Evolutionary conservation across 2,888 invertebrate genomes (phyloP).

Genomic region (Lapara coniferarum): DNA sequence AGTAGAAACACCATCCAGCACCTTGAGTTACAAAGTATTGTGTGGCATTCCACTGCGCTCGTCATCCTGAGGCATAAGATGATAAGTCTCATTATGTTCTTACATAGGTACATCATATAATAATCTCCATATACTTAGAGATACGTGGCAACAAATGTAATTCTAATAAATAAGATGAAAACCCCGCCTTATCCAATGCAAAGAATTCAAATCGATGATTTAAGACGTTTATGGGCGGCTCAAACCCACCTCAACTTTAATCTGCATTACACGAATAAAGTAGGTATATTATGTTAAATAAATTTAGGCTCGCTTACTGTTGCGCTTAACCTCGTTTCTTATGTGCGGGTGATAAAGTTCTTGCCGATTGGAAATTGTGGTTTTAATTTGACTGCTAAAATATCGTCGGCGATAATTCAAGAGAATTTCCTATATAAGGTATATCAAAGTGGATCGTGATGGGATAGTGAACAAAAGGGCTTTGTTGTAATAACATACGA

Average conservation of each 20-base stretch:
- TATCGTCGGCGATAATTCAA: constrained; percentile 1
- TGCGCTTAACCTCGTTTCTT: constrained; percentile 31
- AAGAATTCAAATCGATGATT: constrained; percentile 6
- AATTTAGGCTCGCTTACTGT: constrained; percentile 16
- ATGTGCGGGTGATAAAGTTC: constrained; percentile 41
- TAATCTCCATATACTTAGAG: neutral
- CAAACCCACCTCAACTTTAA: constrained; percentile 11
- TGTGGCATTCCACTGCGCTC: too few species aligned
- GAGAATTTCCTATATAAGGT: too few species aligned
- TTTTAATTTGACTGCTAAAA: constrained; percentile 6
- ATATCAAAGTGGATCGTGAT: too few species aligned
- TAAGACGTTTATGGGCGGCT: constrained; percentile 8
- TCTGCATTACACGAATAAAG: constrained; percentile 21
- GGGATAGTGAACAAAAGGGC: too few species aligned
- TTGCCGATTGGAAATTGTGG: constrained; percentile 30
- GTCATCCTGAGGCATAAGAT: too few species aligned
- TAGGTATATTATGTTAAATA: constrained; percentile 25
- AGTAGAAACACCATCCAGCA: too few species aligned
- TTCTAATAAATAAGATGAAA: constrained; percentile 17
- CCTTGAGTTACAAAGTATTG: too few species aligned
- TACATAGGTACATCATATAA: neutral
- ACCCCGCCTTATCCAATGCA: neutral
- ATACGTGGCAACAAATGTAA: neutral
- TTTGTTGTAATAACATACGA: too few species aligned
- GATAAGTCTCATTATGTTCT: neutral